These are phyloP conservation scores for Atta cephalotes DNA, from an alignment of 1,140 invertebrate species.

Conservation along the genomic window DNA sequence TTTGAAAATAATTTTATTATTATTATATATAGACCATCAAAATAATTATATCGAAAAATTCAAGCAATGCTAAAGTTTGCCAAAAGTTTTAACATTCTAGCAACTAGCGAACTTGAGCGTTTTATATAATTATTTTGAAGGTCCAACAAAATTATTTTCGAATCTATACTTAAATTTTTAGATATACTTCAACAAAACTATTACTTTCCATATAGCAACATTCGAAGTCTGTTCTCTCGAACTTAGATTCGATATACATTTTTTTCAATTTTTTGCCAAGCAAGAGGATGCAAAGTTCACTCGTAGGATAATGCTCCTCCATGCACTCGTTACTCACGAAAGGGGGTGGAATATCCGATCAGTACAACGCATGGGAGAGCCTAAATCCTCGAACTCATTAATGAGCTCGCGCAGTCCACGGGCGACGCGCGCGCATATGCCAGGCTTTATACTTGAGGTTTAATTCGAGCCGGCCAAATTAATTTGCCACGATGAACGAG, in stretches of 20 bases:
- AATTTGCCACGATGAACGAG: slow-evolving; percentile 84
- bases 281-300: slow-evolving; percentile 19
- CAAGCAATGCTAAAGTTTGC: no score
- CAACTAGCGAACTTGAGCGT: no score
- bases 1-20: no score
- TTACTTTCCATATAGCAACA: background rate
- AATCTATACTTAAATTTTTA: no score
- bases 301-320: slow-evolving; percentile 32
- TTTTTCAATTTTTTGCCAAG: slow-evolving; percentile 26
- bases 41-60: no score
- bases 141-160: no score
- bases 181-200: no score
- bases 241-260: background rate
- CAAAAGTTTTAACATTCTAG: no score
- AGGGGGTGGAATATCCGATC: slow-evolving; percentile 64
- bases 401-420: slow-evolving; percentile 73
- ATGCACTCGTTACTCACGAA: slow-evolving; percentile 38
- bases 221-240: background rate
- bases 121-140: no score
- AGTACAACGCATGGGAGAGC: slow-evolving; percentile 76
- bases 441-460: slow-evolving; percentile 83
- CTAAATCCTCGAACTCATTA: slow-evolving; percentile 83
- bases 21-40: no score
- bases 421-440: slow-evolving; percentile 65
- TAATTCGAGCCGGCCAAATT: slow-evolving; percentile 83